Conservation (phyloP, 2,888 invertebrate genomes). For the Clusia tigrina region DNA sequence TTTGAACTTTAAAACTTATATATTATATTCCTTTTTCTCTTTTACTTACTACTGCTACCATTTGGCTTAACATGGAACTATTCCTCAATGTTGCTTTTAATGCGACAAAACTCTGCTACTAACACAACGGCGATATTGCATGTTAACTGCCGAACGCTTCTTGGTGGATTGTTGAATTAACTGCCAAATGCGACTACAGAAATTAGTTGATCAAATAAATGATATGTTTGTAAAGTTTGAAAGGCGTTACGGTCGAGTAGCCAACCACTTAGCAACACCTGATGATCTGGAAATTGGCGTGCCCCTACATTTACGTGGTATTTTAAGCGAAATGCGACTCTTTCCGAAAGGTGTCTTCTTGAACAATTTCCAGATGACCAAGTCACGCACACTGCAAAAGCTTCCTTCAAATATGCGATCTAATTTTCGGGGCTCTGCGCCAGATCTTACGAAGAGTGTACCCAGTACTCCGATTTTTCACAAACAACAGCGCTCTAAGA, state of each 20-base stretch:
- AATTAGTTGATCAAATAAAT: constrained; percentile 39
- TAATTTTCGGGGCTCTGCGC: constrained; percentile 60
- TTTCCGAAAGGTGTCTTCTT: constrained; percentile 65
- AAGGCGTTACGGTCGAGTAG: constrained; percentile 49
- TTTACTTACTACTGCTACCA: constrained; percentile 54
- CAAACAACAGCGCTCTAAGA: constrained; percentile 46
- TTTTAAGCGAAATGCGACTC: constrained; percentile 52
- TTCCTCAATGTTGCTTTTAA: constrained; percentile 37
- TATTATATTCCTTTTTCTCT: constrained; percentile 51
- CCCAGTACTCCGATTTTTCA: constrained; percentile 59
- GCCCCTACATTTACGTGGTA: constrained; percentile 56
- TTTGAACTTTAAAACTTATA: constrained; percentile 26
- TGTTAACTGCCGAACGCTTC: constrained; percentile 42
- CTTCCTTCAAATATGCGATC: constrained; percentile 52
- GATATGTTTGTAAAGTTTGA: constrained; percentile 49
- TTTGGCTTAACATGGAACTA: constrained; percentile 42
- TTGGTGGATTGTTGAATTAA: constrained; percentile 30
- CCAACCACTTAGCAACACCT: constrained; percentile 44
- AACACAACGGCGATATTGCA: constrained; percentile 36
- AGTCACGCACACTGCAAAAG: constrained; percentile 69
- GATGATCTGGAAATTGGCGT: constrained; percentile 58
- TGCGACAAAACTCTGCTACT: constrained; percentile 21
- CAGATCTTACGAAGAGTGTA: constrained; percentile 62
- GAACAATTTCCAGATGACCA: constrained; percentile 65
- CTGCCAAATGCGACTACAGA: constrained; percentile 38